A percentile compares a stretch with the other conserved stretches of the same genome.
Conservation (phyloP, 2,888 invertebrate genomes). For the Habrosyne pyritoides region DNA sequence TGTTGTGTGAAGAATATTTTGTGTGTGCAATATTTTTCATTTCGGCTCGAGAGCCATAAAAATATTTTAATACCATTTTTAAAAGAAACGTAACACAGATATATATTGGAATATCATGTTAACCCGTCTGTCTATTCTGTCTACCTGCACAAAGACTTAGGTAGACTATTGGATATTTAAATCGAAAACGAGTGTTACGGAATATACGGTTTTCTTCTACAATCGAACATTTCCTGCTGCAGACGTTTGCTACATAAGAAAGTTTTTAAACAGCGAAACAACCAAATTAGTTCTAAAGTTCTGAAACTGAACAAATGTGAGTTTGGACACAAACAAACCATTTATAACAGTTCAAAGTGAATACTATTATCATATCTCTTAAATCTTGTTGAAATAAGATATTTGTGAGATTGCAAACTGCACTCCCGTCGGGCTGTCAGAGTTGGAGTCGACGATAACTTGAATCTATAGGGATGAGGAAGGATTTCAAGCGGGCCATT, state of each 20-base stretch:
- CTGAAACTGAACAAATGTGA: not conserved
- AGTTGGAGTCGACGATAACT: conserved; percentile 13
- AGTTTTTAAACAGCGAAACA: not conserved
- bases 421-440: conserved; percentile 9
- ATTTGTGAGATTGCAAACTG: conserved; percentile 20
- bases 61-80: too few species aligned
- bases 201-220: too few species aligned
- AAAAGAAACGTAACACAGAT: too few species aligned
- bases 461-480: conserved; percentile 21
- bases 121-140: too few species aligned
- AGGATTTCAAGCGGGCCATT: conserved; percentile 20
- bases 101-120: too few species aligned
- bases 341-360: not conserved
- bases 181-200: too few species aligned
- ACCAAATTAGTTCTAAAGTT: not conserved
- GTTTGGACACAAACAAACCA: not conserved
- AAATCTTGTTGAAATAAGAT: conserved; percentile 15
- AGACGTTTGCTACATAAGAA: too few species aligned
- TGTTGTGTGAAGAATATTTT: not conserved
- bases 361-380: conserved; percentile 4
- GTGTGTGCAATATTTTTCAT: too few species aligned
- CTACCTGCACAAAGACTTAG: too few species aligned
- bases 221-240: too few species aligned
- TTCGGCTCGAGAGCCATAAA: too few species aligned
- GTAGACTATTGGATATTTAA: too few species aligned